Evolutionary conservation across 2,113 vertebrate species (phyloP).

Genomic region (Microcebus ravelobensis): DNA sequence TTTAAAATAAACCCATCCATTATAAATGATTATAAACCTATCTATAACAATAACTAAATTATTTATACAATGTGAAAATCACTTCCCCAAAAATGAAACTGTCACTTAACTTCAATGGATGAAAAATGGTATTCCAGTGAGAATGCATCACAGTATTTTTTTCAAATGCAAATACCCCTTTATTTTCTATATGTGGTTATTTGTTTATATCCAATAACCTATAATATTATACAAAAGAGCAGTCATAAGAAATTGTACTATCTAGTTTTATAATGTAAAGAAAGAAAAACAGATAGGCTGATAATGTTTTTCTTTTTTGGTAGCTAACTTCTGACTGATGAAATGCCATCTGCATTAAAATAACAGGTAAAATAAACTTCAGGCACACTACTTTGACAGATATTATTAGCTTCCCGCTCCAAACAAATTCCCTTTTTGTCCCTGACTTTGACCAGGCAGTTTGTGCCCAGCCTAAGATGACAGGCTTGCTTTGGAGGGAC

Average conservation of each 20-base stretch:
- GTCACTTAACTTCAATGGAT: not conserved
- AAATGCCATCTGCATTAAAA: not conserved
- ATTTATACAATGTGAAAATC: constrained; percentile 16
- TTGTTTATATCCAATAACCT: not conserved
- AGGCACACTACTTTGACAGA: not conserved
- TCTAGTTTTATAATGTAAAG: not conserved
- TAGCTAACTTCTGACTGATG: not conserved
- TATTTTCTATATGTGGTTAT: not conserved
- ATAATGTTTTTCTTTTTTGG: not conserved
- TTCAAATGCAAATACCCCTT: not conserved
- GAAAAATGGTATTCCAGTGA: not conserved
- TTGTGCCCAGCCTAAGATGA: not conserved
- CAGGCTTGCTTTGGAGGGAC: not conserved
- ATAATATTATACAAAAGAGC: not conserved
- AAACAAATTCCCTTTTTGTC: not conserved
- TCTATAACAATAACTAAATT: not conserved
- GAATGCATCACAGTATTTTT: not conserved
- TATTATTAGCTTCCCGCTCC: not conserved
- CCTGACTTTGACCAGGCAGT: not conserved
- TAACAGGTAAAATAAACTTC: not conserved
- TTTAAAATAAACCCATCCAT: not conserved
- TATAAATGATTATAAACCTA: not conserved
- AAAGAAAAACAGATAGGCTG: not conserved
- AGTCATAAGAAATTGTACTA: not conserved
- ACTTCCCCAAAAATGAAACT: not conserved